phyloP scores from a whole-genome alignment of 2,888 invertebrate species.

The Gastracanthus pulcherrimus region DNA sequence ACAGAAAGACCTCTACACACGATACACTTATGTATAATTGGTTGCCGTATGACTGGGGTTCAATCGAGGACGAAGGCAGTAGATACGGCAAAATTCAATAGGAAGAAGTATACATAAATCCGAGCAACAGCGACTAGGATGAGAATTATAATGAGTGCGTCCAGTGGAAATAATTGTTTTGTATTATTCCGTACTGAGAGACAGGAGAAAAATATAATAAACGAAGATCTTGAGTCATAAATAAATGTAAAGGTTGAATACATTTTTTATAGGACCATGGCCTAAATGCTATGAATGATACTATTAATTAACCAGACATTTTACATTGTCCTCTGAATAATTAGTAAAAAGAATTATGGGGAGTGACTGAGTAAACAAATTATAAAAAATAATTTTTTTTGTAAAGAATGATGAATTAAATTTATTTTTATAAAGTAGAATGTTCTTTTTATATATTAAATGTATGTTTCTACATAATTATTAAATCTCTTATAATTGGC shows the following conservation, averaged over 20 bases:
- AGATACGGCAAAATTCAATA: background rate
- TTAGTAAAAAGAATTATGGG: background rate
- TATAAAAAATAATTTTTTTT: too few species aligned
- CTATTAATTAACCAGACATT: background rate
- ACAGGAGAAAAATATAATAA: background rate
- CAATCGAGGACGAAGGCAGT: background rate
- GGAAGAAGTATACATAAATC: background rate
- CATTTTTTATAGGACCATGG: constrained; percentile 1
- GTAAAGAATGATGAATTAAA: too few species aligned
- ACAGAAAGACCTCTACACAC: background rate
- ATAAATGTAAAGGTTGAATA: background rate
- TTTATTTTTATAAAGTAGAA: too few species aligned
- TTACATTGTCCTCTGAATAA: background rate
- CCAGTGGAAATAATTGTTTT: background rate
- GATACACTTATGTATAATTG: background rate
- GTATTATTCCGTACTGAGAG: background rate
- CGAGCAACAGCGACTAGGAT: background rate
- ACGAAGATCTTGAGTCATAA: background rate
- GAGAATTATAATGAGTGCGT: background rate
- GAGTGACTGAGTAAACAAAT: too few species aligned
- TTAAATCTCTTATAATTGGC: too few species aligned
- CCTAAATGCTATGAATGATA: background rate
- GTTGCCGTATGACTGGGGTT: background rate
- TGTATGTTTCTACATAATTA: too few species aligned
- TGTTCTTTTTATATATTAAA: too few species aligned